phyloP scores from a whole-genome alignment of 2,113 vertebrate species.

The Connochaetes taurinus region DNA sequence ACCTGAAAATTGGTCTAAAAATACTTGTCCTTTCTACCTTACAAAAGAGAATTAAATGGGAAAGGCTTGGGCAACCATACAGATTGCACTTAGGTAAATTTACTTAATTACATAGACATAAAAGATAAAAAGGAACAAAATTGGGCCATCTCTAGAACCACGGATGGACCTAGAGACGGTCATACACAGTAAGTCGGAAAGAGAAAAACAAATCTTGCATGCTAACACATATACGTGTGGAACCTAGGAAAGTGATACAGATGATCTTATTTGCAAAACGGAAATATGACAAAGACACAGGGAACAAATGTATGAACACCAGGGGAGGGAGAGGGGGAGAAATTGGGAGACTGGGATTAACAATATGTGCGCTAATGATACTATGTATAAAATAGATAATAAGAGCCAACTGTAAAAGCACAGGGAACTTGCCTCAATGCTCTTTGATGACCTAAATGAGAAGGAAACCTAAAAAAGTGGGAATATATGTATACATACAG shows the following conservation, averaged over 20 bases:
- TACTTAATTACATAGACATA: not conserved
- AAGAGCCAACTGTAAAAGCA: not conserved
- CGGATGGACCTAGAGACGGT: not conserved
- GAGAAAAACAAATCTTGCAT: not conserved
- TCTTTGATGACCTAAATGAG: not conserved
- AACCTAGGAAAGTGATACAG: not conserved
- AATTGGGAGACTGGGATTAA: not conserved
- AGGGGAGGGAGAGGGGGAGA: not conserved
- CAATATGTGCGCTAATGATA: not conserved
- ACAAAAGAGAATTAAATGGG: not conserved
- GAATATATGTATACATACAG: not conserved
- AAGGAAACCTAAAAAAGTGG: not conserved
- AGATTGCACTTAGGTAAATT: not conserved
- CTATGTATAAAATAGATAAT: not conserved
- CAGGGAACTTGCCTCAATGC: not conserved
- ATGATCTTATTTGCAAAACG: not conserved
- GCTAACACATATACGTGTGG: not conserved
- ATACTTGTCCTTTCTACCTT: not conserved
- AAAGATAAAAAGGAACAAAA: not conserved
- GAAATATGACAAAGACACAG: not conserved
- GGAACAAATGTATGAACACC: not conserved
- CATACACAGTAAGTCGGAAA: not conserved
- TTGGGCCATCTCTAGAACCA: not conserved
- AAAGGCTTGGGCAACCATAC: not conserved
- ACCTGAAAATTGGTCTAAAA: not conserved